These are phyloP conservation scores for Hartigia nigra DNA, from an alignment of 2,888 invertebrate species.

Conservation along the genomic window DNA sequence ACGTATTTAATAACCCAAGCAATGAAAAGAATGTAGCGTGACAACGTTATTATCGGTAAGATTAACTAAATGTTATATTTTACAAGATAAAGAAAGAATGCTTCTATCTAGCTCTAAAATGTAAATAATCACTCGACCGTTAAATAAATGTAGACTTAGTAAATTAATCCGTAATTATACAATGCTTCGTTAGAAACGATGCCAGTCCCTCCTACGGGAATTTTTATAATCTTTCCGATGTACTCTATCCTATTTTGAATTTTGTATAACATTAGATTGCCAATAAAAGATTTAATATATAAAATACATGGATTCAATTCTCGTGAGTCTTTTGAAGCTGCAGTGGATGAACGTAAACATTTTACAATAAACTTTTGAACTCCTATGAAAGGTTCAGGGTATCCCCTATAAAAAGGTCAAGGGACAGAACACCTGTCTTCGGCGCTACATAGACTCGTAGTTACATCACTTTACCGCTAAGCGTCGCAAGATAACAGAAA, in stretches of 20 bases:
- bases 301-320: not conserved
- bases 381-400: not conserved
- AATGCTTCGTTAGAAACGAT: not conserved
- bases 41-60: not conserved
- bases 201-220: not conserved
- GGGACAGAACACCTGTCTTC: not conserved
- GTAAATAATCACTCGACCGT: constrained; percentile 16
- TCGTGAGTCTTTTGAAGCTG: not conserved
- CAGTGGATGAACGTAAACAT: not conserved
- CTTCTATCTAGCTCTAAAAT: constrained; percentile 15
- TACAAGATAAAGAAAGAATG: not conserved
- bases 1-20: not conserved
- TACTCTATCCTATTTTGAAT: constrained; percentile 3
- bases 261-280: constrained; percentile 7
- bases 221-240: not conserved
- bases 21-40: not conserved
- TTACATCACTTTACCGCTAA: not conserved
- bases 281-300: constrained; percentile 12
- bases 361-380: not conserved
- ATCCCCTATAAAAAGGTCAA: not conserved
- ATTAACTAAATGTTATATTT: not conserved
- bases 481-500: not conserved
- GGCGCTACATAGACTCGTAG: not conserved
- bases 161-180: constrained; percentile 18
- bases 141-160: constrained; percentile 12